Conservation (phyloP, 2,797 vertebrate genomes). For the Danio tinwini region DNA sequence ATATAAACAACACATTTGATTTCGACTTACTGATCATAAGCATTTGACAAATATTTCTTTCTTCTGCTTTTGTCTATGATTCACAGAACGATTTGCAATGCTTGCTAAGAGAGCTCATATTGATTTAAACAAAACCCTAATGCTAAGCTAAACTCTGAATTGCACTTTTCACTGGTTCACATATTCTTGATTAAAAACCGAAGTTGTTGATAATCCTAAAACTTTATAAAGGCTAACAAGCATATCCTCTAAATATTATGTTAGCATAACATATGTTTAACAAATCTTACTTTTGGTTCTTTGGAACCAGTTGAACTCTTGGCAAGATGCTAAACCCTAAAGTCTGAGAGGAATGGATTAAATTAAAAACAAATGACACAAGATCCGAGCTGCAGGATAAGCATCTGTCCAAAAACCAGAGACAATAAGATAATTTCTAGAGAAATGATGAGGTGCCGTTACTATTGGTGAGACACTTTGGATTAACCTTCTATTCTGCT, state of each 20-base stretch:
- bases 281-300: conserved; percentile 29
- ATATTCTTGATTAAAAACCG: background rate
- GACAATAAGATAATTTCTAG: background rate
- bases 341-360: conserved; percentile 22
- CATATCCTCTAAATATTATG: background rate
- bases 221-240: background rate
- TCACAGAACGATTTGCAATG: background rate
- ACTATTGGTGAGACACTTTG: conserved; percentile 59
- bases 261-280: conserved; percentile 18
- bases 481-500: conserved; percentile 73
- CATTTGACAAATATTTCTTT: conserved; percentile 2
- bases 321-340: conserved; percentile 12
- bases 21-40: background rate
- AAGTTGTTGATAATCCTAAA: conserved; percentile 4
- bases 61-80: background rate
- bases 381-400: background rate
- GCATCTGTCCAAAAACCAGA: conserved; percentile 14
- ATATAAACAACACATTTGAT: conserved; percentile 16
- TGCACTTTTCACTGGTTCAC: background rate
- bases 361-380: conserved; percentile 29
- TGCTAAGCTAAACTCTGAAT: background rate
- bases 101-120: background rate
- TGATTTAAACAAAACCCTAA: background rate
- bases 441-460: conserved; percentile 42
- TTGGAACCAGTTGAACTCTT: conserved; percentile 35